Evolutionary conservation across 2,888 invertebrate species (phyloP), one percentile per base, ranked within the genome.

Genomic region (Molorchus minor): DNA sequence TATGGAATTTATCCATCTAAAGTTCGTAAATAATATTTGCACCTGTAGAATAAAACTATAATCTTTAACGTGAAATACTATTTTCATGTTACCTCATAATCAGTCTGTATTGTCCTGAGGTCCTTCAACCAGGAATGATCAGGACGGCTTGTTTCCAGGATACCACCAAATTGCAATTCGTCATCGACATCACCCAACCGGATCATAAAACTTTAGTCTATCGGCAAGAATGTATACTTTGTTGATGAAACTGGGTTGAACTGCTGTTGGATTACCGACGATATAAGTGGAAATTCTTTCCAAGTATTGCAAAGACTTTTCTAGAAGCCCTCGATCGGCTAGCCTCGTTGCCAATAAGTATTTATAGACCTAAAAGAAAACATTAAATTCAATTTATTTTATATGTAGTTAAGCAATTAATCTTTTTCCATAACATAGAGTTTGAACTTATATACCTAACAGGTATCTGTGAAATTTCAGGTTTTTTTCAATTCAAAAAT

Each of bases 291-390:
- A 86, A 35, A 94, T 87, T 71, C 88, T 88, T 83, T 96, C 96
- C 75, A 89, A 86, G 82, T 96, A 96, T 65, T 88, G 85, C 65
- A 96, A 82, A 53, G 94, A 91, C 78, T 92, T 92, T 78, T 91
- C 89, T 71, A 88, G 83, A 70, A 88, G 85, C 1, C 96, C 96
- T 73, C 86, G 85, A 73, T 93, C 93, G 3, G 89, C 84, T 73
- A 97, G 85, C 63, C 93, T 86, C 8, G 87, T 83, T 41, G 93
- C 91, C 80, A 94, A 82, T 66, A 96, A 78, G 77, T 91, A 88
- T 84, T 97, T 97, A 82, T 93, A 96, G 53, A 88, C 85, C 89
- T 94, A 82, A 2, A 82, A 79, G 67, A 61, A 62, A 66, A 3
- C n/a, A 20, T 30, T 16, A 46, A 20, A 33, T 51, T 36, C 13